Evolutionary conservation across 2,797 vertebrate genomes (phyloP).

Genomic region (Pogoniulus pusillus): DNA sequence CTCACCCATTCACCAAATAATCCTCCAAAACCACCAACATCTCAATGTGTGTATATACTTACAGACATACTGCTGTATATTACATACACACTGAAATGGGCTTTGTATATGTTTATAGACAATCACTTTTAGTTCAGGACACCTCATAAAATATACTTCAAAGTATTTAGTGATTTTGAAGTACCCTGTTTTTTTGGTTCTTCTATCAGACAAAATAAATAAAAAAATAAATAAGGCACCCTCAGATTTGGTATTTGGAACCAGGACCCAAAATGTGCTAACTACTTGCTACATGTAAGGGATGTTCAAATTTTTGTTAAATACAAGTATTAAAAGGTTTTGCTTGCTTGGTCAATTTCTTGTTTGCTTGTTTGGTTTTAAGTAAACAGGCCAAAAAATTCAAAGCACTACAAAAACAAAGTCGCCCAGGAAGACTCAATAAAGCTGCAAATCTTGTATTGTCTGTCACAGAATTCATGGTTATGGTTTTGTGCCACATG

Average conservation of each 20-base stretch:
- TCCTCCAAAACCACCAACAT: not conserved
- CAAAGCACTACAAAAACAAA: not conserved
- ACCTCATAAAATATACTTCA: not conserved
- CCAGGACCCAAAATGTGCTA: not conserved
- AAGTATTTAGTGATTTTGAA: not conserved
- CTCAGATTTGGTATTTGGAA: not conserved
- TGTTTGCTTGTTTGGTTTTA: not conserved
- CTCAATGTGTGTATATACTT: not conserved
- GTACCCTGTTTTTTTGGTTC: not conserved
- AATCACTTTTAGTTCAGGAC: not conserved
- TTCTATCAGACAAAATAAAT: not conserved
- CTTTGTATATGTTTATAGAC: not conserved
- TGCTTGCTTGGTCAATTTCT: not conserved
- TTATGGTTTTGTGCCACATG: not conserved
- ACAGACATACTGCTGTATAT: not conserved
- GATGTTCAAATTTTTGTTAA: not conserved
- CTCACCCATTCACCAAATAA: not conserved
- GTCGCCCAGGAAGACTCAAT: not conserved
- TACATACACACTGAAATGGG: not conserved
- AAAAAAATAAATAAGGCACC: too few relatives aligned
- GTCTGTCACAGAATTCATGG: not conserved
- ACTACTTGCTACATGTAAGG: not conserved
- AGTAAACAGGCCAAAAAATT: not conserved
- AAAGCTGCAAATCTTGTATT: not conserved
- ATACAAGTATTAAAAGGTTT: not conserved